Percentiles rank a stretch among this genome's conserved stretches.
phyloP scores from a whole-genome alignment of 2,888 invertebrate genomes.

The Liodrosophila aerea region DNA sequence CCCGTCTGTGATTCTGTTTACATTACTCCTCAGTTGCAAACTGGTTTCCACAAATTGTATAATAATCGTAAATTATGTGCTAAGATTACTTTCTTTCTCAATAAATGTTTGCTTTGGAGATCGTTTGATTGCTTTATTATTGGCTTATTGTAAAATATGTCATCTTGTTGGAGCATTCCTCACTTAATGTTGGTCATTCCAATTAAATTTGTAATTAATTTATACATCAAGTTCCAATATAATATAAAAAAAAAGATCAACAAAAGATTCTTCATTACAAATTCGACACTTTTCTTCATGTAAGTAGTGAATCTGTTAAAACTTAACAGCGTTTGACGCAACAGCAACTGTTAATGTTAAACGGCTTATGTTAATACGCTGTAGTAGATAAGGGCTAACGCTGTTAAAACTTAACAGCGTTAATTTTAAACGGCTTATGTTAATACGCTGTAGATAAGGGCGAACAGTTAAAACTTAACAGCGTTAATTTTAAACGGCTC shows the following conservation, averaged over 20 bases:
- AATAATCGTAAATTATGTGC: constrained; percentile 4
- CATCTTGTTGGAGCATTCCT: no score
- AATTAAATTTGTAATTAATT: no score
- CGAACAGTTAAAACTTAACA: constrained; percentile 1
- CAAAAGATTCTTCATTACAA: no score
- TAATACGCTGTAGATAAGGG: constrained; percentile 2
- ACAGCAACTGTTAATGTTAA: constrained; percentile 3
- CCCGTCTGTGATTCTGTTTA: constrained; percentile 2
- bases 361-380: neutral
- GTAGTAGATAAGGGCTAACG: no score
- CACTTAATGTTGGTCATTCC: no score
- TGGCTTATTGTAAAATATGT: no score
- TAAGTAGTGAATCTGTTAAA: no score
- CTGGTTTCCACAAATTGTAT: constrained; percentile 9
- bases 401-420: neutral
- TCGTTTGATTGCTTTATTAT: constrained; percentile 6
- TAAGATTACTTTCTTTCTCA: constrained; percentile 32
- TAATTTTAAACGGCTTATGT: constrained; percentile 5
- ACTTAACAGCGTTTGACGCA: constrained; percentile 4
- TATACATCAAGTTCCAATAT: no score
- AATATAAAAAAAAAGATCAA: no score
- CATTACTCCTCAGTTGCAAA: constrained; percentile 5
- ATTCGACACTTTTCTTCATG: no score
- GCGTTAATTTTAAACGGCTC: constrained; percentile 4
- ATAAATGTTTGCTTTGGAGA: constrained; percentile 2